Evolutionary conservation across 2,888 invertebrate species (phyloP), one percentile per base, ranked within the genome.

Genomic region (Drosophila siamana): DNA sequence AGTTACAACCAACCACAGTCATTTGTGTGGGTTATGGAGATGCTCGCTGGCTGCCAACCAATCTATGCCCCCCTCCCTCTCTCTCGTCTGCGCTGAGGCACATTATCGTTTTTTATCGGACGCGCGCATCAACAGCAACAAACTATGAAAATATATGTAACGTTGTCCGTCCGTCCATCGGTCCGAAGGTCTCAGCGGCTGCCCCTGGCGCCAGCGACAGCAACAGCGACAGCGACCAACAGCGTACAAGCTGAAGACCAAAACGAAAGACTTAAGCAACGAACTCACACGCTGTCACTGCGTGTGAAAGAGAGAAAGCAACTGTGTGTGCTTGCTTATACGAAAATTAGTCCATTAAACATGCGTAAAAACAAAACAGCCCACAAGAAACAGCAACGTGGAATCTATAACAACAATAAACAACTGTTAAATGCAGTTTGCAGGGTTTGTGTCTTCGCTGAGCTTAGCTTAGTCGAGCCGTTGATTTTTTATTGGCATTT

Each of bases 401-500:
- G 80, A 69, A 62, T 40, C 55, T 47, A 51, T 44, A 65, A 60
- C 69, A 73, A 69, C 67, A 67, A 62, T 44, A 67, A 69, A 63
- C 71, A 85, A 82, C 77, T 73, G 74, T 76, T 76, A 80, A 80
- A 69, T 80, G 78, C 78, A 71, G 74, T 72, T 71, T 67, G 62
- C 64, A 44, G 52, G 62, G 67, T 69, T 65, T 62, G 66, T 64
- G 66, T 72, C 68, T 66, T 77, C 41, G 69, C 68, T 74, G 56
- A 60, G 88, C 86, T 74, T 77, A 38, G 69, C 68, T 74, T 59
- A 60, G 88, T 84, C 71, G 55, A 60, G 33, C 86, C 86, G 86
- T 82, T 84, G 82, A 89, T 86, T 86, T 87, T 86, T 88, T 89
- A 88, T 90, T 88, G 89, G 80, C 78, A 83, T 88, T 89, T 88